Conservation (phyloP, 2,888 invertebrate genomes). For the Lissocephala sabroskyi region DNA sequence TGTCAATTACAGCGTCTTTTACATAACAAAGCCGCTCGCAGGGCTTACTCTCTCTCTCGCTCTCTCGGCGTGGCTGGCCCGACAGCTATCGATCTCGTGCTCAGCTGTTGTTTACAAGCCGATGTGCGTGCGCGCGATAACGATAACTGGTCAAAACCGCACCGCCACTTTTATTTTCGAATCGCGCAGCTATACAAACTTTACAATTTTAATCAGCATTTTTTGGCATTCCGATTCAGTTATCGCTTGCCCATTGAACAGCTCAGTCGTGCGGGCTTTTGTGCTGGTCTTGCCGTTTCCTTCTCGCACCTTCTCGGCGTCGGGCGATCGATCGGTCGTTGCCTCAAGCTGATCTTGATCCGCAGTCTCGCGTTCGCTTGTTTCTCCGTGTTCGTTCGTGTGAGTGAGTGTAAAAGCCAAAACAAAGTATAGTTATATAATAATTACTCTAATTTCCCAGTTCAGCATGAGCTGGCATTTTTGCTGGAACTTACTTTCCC, state of each 20-base stretch:
- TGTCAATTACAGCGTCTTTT: conserved; percentile 23
- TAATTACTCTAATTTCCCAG: conserved; percentile 14
- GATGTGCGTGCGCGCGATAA: no score
- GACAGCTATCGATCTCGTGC: background rate
- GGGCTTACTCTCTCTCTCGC: conserved; percentile 4
- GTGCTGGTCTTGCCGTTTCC: conserved; percentile 10
- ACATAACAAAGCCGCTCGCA: conserved; percentile 34
- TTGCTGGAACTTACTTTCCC: background rate
- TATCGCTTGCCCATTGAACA: conserved; percentile 49
- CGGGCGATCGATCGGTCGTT: no score
- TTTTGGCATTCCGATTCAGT: conserved; percentile 47
- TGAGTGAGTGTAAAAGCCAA: conserved; percentile 15
- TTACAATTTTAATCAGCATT: conserved; percentile 53
- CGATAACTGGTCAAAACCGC: conserved; percentile 22
- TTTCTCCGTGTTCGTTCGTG: conserved; percentile 17
- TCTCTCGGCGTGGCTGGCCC: background rate
- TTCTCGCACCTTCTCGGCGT: no score
- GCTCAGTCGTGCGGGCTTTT: conserved; percentile 34
- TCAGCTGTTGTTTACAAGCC: conserved; percentile 39
- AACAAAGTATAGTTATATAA: background rate
- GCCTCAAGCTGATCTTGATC: no score
- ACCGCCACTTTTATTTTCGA: conserved; percentile 47
- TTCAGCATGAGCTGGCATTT: conserved; percentile 34
- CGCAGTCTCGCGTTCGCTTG: conserved; percentile 1
- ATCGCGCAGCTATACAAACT: conserved; percentile 29